These are phyloP conservation scores for Macrocentrus cingulum DNA, from an alignment of 1,140 invertebrate species.

Conservation along the genomic window DNA sequence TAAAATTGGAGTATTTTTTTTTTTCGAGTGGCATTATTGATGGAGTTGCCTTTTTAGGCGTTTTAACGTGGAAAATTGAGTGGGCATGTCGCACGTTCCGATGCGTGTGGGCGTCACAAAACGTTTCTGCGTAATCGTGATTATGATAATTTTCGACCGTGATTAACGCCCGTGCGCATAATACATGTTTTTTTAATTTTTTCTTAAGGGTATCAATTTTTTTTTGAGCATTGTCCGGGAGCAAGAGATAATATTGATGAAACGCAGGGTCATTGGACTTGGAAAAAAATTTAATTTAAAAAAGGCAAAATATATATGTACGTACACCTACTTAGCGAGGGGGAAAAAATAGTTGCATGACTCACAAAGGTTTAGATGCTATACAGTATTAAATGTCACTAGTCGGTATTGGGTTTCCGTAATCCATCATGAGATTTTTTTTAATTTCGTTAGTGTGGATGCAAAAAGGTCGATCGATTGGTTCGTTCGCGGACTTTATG, in stretches of 20 bases:
- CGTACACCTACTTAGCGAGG: neutral
- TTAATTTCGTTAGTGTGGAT: constrained; percentile 26
- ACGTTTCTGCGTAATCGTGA: constrained; percentile 25
- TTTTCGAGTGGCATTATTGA: neutral
- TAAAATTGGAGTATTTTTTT: no score
- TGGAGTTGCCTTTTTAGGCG: constrained; percentile 5
- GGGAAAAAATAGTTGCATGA: neutral
- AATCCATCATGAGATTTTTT: constrained; percentile 20
- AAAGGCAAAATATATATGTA: no score
- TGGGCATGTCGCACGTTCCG: constrained; percentile 12
- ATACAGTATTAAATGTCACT: constrained; percentile 13
- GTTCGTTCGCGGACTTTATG: constrained; percentile 12
- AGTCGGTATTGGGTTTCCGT: constrained; percentile 23
- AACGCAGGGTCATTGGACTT: no score
- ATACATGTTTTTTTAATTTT: neutral
- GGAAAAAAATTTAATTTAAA: no score
- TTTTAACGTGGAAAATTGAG: constrained; percentile 4
- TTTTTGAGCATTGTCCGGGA: no score
- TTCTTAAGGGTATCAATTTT: no score
- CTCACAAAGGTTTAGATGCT: neutral
- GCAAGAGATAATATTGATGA: no score
- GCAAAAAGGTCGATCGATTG: constrained; percentile 23
- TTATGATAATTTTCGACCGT: constrained; percentile 21
- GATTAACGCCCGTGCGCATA: constrained; percentile 12
- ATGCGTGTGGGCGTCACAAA: constrained; percentile 5